Percentiles rank a stretch among this genome's conserved stretches.
phyloP scores from a whole-genome alignment of 1,140 invertebrate species.

The Trialeurodes vaporariorum region DNA sequence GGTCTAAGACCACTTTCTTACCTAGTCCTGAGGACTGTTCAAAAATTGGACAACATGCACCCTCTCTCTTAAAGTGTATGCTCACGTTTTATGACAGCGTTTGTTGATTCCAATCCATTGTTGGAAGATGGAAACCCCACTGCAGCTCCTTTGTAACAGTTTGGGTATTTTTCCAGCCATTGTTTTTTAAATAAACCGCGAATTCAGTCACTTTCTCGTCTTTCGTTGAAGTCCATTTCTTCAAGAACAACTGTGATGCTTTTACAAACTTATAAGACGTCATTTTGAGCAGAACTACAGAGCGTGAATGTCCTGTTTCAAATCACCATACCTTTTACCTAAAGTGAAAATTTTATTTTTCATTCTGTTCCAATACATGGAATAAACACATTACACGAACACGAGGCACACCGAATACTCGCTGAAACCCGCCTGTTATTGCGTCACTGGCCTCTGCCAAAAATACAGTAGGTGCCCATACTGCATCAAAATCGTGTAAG shows the following conservation, averaged over 20 bases:
- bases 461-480: neutral
- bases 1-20: neutral
- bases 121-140: slow-evolving; percentile 7
- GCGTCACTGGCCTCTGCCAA: slow-evolving; percentile 3
- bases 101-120: slow-evolving; percentile 4
- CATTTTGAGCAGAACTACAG: neutral
- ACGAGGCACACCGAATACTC: neutral
- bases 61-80: neutral
- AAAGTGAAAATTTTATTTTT: neutral
- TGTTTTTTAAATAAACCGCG: neutral
- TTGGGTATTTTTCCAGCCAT: neutral
- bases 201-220: neutral
- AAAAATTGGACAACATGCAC: slow-evolving; percentile 5
- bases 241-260: neutral
- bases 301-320: neutral
- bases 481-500: neutral
- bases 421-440: slow-evolving; percentile 1
- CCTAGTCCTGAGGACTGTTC: neutral
- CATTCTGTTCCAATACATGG: neutral
- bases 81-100: slow-evolving; percentile 8
- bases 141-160: slow-evolving; percentile 2
- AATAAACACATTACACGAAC: slow-evolving; percentile 2
- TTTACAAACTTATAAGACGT: neutral
- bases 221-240: neutral
- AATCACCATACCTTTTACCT: neutral